These are phyloP conservation scores for Drosophila acutilabella DNA, from an alignment of 2,888 invertebrate genomes.

Conservation along the genomic window DNA sequence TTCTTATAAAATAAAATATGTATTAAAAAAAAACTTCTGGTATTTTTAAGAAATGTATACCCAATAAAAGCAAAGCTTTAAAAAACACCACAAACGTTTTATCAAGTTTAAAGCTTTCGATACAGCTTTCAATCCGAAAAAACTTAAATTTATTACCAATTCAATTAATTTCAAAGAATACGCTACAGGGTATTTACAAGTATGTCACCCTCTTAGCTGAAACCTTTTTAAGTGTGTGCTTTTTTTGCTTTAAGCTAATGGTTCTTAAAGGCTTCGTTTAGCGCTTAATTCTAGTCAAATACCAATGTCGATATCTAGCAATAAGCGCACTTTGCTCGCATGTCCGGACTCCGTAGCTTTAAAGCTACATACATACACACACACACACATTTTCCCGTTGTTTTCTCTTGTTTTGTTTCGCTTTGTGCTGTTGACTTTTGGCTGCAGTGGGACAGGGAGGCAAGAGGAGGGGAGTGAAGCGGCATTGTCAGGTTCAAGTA, in stretches of 20 bases:
- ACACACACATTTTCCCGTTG: background rate
- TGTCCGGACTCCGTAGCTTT: constrained; percentile 22
- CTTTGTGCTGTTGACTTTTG: constrained; percentile 10
- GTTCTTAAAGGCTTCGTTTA: constrained; percentile 48
- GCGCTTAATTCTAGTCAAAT: constrained; percentile 49
- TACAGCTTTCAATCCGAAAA: no score
- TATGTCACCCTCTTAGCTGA: background rate
- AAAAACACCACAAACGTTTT: no score
- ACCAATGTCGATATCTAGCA: constrained; percentile 46
- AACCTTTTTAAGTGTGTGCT: background rate
- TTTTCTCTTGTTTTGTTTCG: constrained; percentile 20
- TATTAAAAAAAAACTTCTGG: no score
- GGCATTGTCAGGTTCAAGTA: constrained; percentile 46
- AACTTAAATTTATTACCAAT: no score
- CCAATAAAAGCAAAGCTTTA: no score
- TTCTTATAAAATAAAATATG: no score
- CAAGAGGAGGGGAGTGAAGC: background rate
- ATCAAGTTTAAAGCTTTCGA: no score
- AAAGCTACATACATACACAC: constrained; percentile 13
- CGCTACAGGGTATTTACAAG: background rate
- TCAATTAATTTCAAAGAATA: no score
- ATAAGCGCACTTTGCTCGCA: constrained; percentile 64
- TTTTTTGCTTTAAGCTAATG: constrained; percentile 37
- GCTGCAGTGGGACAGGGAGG: background rate
- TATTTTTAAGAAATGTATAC: no score